phyloP scores from a whole-genome alignment of 2,113 vertebrate species.

The Periophthalmodon schlosseri region DNA sequence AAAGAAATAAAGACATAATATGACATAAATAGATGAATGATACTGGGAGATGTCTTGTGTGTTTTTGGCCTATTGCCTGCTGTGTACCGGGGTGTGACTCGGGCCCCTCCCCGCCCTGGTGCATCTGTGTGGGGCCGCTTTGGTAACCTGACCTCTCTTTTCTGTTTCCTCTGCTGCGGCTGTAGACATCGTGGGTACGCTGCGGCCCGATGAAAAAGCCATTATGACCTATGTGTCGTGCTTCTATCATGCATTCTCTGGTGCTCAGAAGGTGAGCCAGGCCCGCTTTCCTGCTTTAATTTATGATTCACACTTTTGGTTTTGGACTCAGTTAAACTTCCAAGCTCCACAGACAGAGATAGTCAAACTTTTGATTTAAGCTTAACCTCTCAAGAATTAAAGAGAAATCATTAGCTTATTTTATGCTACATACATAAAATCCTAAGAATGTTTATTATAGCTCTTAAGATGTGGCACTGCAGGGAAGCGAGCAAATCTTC shows the following conservation, averaged over 20 bases:
- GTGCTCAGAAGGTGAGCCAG: slow-evolving; percentile 97
- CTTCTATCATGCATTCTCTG: slow-evolving; percentile 99
- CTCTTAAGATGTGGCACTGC: no score
- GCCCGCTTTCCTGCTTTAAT: slow-evolving; percentile 56
- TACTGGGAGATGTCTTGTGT: background rate
- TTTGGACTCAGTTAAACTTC: no score
- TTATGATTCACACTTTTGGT: no score
- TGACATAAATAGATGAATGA: background rate
- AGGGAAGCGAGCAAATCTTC: no score
- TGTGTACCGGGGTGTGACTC: background rate
- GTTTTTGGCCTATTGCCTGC: background rate
- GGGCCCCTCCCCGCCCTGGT: background rate
- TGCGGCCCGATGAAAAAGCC: slow-evolving; percentile 97
- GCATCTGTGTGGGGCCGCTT: slow-evolving; percentile 71
- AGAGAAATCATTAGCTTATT: no score
- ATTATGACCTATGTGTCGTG: slow-evolving; percentile 99
- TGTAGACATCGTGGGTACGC: slow-evolving; percentile 98
- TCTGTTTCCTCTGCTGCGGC: slow-evolving; percentile 40
- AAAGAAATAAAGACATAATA: background rate
- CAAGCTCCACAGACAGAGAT: no score
- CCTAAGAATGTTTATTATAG: no score
- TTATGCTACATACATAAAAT: no score
- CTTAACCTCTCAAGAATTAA: no score
- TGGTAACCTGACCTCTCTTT: slow-evolving; percentile 62
- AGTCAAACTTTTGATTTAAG: no score